These are phyloP conservation scores for Coleophora deauratella DNA, from an alignment of 2,888 invertebrate genomes.

Conservation along the genomic window DNA sequence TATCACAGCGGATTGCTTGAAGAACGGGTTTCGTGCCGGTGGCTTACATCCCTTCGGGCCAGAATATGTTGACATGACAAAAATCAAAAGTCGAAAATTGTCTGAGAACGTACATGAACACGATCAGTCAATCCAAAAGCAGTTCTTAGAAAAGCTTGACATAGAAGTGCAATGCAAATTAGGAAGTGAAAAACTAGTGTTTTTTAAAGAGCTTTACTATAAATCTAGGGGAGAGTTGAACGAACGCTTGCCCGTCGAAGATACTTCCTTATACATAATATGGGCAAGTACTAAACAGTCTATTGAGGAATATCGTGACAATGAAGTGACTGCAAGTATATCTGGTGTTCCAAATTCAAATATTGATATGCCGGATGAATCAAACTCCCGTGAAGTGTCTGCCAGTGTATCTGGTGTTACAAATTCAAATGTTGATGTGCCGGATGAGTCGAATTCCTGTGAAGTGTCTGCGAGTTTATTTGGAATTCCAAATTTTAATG, in stretches of 20 bases:
- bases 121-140: too few species aligned
- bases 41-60: too few species aligned
- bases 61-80: too few species aligned
- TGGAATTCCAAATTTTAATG: not conserved
- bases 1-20: too few species aligned
- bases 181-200: slow-evolving; percentile 14
- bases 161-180: slow-evolving; percentile 16
- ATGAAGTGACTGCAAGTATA: too few species aligned
- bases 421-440: not conserved
- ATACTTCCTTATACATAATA: slow-evolving; percentile 14
- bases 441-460: too few species aligned
- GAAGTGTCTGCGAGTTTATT: too few species aligned
- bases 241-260: slow-evolving; percentile 10
- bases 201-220: slow-evolving; percentile 17
- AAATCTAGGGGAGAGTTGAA: slow-evolving; percentile 12
- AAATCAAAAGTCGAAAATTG: too few species aligned
- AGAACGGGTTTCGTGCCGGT: too few species aligned
- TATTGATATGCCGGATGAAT: not conserved
- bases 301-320: slow-evolving; percentile 6
- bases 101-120: too few species aligned
- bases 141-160: too few species aligned
- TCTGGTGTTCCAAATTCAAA: not conserved
- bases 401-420: not conserved
- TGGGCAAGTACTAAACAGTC: slow-evolving; percentile 18
- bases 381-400: not conserved